Base-by-base conservation (phyloP, 2,797 vertebrate species). In the Crypturellus tataupa region DNA sequence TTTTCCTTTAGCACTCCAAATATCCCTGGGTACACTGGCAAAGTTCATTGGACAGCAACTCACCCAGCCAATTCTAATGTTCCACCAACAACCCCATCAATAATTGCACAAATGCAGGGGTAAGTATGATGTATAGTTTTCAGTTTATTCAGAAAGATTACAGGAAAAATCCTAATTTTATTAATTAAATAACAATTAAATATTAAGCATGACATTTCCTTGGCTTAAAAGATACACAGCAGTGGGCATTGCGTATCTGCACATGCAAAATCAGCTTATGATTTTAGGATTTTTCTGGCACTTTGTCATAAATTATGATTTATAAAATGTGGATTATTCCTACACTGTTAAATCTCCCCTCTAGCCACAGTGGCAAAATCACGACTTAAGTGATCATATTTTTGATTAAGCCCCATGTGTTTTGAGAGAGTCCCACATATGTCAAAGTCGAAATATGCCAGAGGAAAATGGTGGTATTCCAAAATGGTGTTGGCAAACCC, bases 11-110 rank as follows among this genome's bases (percentile, higher is more conserved):
- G 98, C 46, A 91, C 92, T 88, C 96, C 95, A 90, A 96, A 98
- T 96, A 98, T 98, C 78, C 98, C 97, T 94, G 98, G 98, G 94
- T 98, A 98, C 69, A 97, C 97, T 39, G 98, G 98, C 81, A 98
- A 97, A 96, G 98, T 97, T 95, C 97, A 97, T 89, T 98, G 97
- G 89, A 96, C 95, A 95, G 94, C 94, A 96, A 97, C 91, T 85
- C 97, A 98, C 70, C 97, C 96, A 1, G 96, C 91, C 97, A 98
- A 98, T 95, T 97, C 95, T 95, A 95, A 96, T 95, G 93, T 98
- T 80, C 97, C 96, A 56, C 83, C 97, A 91, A 80, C 96, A 86
- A 55, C 58, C 51, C 85, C 96, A 87, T 91, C 93, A 16, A 60
- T 85, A 92, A 97, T 98, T 95, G 95, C 97, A 79, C 73, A 31